phyloP scores from a whole-genome alignment of 2,888 invertebrate species.

The Zhengitettix transpicula region DNA sequence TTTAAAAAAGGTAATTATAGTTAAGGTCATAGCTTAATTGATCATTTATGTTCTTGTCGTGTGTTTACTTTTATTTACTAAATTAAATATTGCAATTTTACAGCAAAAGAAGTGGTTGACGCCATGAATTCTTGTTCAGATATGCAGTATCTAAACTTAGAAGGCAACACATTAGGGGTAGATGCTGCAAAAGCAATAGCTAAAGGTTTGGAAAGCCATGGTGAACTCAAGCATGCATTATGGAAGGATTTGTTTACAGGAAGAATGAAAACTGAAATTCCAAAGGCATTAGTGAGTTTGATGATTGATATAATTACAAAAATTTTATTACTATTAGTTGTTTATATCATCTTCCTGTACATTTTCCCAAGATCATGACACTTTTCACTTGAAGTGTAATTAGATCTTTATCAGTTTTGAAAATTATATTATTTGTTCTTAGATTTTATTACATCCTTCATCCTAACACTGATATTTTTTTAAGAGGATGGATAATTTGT shows the following conservation, averaged over 20 bases:
- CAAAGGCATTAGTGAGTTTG: slow-evolving; percentile 60
- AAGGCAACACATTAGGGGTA: slow-evolving; percentile 87
- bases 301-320: neutral
- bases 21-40: too few relatives aligned
- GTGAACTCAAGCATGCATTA: slow-evolving; percentile 59
- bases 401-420: too few relatives aligned
- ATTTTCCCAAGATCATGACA: too few relatives aligned
- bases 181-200: slow-evolving; percentile 75
- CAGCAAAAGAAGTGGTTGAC: slow-evolving; percentile 56
- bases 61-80: neutral
- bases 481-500: too few relatives aligned
- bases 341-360: neutral
- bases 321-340: neutral
- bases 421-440: too few relatives aligned
- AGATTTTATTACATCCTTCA: too few relatives aligned
- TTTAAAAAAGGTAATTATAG: too few relatives aligned
- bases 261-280: slow-evolving; percentile 87
- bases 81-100: slow-evolving; percentile 14
- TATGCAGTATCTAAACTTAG: slow-evolving; percentile 61
- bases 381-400: too few relatives aligned
- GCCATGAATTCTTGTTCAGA: slow-evolving; percentile 53
- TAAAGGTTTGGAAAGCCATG: slow-evolving; percentile 57
- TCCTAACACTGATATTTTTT: too few relatives aligned
- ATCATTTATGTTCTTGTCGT: too few relatives aligned
- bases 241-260: slow-evolving; percentile 98